phyloP scores from a whole-genome alignment of 2,888 invertebrate species.

The Protophormia terraenovae region DNA sequence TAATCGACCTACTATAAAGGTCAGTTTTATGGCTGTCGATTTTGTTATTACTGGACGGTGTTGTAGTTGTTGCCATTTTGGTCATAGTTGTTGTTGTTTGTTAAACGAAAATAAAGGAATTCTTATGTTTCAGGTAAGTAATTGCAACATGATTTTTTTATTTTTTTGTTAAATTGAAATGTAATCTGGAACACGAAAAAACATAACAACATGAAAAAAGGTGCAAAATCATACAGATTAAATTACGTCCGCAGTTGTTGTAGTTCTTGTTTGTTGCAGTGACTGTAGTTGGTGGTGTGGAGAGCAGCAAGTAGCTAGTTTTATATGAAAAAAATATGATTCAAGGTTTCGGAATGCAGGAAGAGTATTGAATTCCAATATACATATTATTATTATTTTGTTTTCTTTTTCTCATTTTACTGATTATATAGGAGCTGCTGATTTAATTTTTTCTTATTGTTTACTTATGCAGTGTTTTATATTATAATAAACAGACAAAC shows the following conservation, averaged over 20 bases:
- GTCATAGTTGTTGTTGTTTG: conserved; percentile 29
- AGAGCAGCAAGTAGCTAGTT: conserved; percentile 28
- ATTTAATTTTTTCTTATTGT: conserved; percentile 37
- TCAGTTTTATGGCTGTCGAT: conserved; percentile 42
- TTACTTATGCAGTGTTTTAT: conserved; percentile 40
- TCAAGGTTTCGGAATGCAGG: conserved; percentile 82
- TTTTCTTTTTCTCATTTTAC: conserved; percentile 14
- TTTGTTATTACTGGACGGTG: conserved; percentile 15
- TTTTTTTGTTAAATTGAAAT: conserved; percentile 52
- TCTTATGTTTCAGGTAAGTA: conserved; percentile 45
- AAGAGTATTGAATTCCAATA: conserved; percentile 79
- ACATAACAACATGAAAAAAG: conserved; percentile 27
- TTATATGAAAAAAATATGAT: conserved; percentile 76
- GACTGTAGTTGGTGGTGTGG: background rate
- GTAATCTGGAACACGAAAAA: conserved; percentile 45
- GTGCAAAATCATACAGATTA: conserved; percentile 61
- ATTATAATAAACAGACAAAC: conserved; percentile 6
- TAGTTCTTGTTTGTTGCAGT: conserved; percentile 33
- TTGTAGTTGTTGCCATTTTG: conserved; percentile 12
- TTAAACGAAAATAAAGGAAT: conserved; percentile 43
- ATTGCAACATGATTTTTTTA: conserved; percentile 51
- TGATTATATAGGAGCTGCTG: conserved; percentile 27
- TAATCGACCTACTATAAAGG: conserved; percentile 52
- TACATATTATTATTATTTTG: background rate
- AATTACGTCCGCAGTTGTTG: conserved; percentile 58